A percentile compares a stretch with the other conserved stretches of the same genome.
Conservation (phyloP, 2,797 vertebrate species). For the Pseudochirops cupreus region DNA sequence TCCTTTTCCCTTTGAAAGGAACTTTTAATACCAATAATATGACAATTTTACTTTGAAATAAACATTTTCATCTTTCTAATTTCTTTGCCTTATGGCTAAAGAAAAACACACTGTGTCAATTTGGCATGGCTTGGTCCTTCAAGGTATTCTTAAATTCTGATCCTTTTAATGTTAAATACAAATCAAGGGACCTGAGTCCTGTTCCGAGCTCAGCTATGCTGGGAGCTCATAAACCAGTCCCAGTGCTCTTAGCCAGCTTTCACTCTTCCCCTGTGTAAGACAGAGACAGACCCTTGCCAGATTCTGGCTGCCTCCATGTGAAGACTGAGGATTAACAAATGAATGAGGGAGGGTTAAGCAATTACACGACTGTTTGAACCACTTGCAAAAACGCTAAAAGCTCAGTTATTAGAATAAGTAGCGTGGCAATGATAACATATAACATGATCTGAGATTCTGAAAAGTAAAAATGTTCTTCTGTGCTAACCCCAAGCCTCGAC, state of each 20-base stretch:
- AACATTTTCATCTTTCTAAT: neutral
- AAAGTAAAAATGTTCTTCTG: neutral
- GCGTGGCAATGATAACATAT: neutral
- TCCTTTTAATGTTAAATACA: neutral
- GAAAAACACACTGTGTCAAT: neutral
- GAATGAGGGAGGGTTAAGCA: neutral
- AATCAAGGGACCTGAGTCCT: neutral
- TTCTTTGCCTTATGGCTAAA: neutral
- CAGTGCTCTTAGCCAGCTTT: neutral
- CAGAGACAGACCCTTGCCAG: neutral
- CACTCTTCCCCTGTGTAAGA: neutral
- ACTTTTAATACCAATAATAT: neutral
- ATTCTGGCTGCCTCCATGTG: neutral
- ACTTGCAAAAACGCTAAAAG: neutral
- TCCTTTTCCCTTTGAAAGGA: neutral
- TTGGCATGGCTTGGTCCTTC: neutral
- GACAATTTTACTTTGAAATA: neutral
- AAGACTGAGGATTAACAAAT: neutral
- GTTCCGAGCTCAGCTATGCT: neutral
- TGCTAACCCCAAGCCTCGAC: neutral
- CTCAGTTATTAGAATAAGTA: neutral
- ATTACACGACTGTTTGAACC: neutral
- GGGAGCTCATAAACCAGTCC: neutral
- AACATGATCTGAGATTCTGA: neutral
- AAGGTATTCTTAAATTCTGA: neutral